Conservation (phyloP, 1,140 invertebrate genomes). For the Brachionus rotundiformis region DNA sequence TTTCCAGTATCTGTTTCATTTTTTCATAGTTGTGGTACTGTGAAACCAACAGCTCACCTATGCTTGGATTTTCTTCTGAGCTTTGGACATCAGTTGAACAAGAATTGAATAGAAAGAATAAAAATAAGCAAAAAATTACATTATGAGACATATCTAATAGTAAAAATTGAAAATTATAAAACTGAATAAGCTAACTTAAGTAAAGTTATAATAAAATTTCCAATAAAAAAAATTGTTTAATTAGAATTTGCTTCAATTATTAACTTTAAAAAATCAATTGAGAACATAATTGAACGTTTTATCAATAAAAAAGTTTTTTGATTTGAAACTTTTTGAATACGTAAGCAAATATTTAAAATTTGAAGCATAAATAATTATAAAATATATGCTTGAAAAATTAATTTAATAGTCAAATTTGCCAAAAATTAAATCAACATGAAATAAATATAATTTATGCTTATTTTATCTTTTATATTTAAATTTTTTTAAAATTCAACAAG, state of each 20-base stretch:
- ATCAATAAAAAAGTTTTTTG: no score
- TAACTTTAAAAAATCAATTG: not conserved
- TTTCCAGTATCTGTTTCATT: constrained; percentile 39
- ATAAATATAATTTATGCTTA: no score
- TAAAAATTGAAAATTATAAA: not conserved
- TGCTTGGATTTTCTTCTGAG: not conserved
- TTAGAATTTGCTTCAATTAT: no score
- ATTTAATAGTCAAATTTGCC: not conserved
- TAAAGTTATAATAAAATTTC: no score
- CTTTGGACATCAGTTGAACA: not conserved
- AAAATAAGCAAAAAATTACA: not conserved
- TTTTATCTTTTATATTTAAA: no score
- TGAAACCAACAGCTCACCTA: not conserved
- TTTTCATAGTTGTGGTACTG: constrained; percentile 44
- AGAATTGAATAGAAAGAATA: not conserved
- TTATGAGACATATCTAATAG: not conserved
- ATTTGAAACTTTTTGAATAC: not conserved
- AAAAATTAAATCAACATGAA: no score
- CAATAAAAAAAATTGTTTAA: no score
- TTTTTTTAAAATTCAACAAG: no score
- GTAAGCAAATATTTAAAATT: not conserved
- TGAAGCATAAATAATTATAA: not conserved
- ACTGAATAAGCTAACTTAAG: no score
- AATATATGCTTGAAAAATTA: not conserved
- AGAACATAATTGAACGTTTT: not conserved